Percentiles rank a stretch among this genome's conserved stretches.
Evolutionary conservation across 2,797 vertebrate species (phyloP).

Genomic region (Neosilurus mollespiculum): DNA sequence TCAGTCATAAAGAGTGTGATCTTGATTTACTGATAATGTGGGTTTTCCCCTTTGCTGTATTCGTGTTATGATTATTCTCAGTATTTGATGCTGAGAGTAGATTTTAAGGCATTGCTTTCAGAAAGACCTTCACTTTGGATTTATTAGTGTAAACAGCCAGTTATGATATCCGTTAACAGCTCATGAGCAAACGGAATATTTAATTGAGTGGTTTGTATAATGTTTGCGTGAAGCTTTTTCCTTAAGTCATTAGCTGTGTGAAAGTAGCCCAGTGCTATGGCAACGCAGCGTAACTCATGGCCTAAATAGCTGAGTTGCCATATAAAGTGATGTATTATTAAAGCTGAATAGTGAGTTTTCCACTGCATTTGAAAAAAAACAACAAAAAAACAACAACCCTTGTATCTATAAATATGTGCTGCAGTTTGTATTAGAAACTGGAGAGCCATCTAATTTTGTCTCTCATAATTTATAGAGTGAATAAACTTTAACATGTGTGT

Average conservation of each 20-base stretch:
- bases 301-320: constrained; percentile 58
- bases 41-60: constrained; percentile 18
- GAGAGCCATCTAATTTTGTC: constrained; percentile 30
- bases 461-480: constrained; percentile 22
- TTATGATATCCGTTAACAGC: constrained; percentile 36
- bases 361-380: constrained; percentile 45
- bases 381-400: constrained; percentile 4
- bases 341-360: constrained; percentile 56
- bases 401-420: constrained; percentile 54
- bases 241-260: constrained; percentile 54
- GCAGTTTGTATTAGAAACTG: constrained; percentile 48
- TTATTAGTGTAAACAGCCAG: constrained; percentile 35
- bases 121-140: constrained; percentile 32
- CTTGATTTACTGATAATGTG: constrained; percentile 24
- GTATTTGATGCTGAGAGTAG: constrained; percentile 16
- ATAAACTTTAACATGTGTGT: constrained; percentile 33
- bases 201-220: constrained; percentile 55
- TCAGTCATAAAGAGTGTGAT: constrained; percentile 21
- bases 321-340: constrained; percentile 62
- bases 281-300: constrained; percentile 48
- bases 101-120: constrained; percentile 33
- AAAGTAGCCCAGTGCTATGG: constrained; percentile 51
- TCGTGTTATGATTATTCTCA: constrained; percentile 20
- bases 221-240: constrained; percentile 52
- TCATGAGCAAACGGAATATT: constrained; percentile 46